Evolutionary conservation across 2,113 vertebrate genomes (phyloP), one percentile per base, ranked within the genome.

Genomic region (Pangasianodon gigas): DNA sequence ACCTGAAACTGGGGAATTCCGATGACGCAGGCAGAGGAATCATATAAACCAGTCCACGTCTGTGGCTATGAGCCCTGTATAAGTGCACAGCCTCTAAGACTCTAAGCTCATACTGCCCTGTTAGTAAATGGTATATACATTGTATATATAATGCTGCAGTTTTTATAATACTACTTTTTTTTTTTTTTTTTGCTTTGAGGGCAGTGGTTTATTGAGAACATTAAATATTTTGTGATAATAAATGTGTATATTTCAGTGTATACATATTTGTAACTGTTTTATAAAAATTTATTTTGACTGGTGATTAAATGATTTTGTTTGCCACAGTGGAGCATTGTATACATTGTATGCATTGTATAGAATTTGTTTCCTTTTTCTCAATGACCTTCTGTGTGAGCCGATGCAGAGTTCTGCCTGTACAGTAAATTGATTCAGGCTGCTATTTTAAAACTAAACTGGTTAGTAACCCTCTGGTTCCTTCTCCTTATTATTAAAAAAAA

Each of bases 201-300:
- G n/a, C 86, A 91, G 86, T 81, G 83, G 58, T 91, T 84, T 93
- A 86, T 79, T 90, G 90, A 92, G 91, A 90, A 87, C 5, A 21
- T 11, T 86, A 79, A 74, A 85, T 91, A 89, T 92, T 94, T 92
- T 93, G 84, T 93, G 62, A 87, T 58, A 29, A 81, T 58, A 67
- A 83, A 60, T 93, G 89, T 95, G 90, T 95, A 92, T 92, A 94
- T 94, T 92, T 62, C 84, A 94, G 91, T 94, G 92, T 93, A 95
- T 91, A 93, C 92, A 93, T 93, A 87, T 94, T 91, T 94, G 93
- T 94, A 95, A 91, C 58, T 92, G 91, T 94, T 95, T 93, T 94
- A 13, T 93, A 94, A 91, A 89, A 16, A 1, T 81, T 93, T 75
- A 69, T 89, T 90, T 92, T 79, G 65, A 69, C 24, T 86, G 56